phyloP scores from a whole-genome alignment of 1,140 invertebrate genomes.

The Bombus cullumanus region DNA sequence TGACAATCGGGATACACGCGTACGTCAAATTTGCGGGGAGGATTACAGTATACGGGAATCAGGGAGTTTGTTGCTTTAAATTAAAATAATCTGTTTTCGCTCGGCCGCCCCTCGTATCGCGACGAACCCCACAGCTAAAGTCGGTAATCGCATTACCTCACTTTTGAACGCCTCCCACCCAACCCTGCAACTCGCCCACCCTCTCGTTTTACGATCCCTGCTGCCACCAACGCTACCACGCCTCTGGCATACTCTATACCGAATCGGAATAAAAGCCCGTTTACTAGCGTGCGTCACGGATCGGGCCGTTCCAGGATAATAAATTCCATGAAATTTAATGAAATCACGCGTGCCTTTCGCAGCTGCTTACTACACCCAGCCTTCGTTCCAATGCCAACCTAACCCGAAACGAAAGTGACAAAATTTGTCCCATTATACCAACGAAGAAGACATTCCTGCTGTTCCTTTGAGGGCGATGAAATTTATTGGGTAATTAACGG shows the following conservation, averaged over 20 bases:
- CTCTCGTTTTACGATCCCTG: slow-evolving; percentile 1
- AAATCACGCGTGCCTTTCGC: slow-evolving; percentile 25
- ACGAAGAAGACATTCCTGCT: too few relatives aligned
- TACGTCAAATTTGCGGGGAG: slow-evolving; percentile 45
- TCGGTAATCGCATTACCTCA: slow-evolving; percentile 73
- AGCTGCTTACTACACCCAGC: not conserved
- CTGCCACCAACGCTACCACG: too few relatives aligned
- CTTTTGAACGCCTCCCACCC: slow-evolving; percentile 44
- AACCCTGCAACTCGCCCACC: not conserved
- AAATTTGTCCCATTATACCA: not conserved
- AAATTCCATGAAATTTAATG: slow-evolving; percentile 52
- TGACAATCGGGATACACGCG: slow-evolving; percentile 16
- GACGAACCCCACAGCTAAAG: slow-evolving; percentile 59
- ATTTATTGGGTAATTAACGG: not conserved
- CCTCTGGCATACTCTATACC: too few relatives aligned
- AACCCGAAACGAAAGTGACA: not conserved
- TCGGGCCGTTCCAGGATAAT: slow-evolving; percentile 36
- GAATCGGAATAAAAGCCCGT: slow-evolving; percentile 15
- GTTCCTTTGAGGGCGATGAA: not conserved
- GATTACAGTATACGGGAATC: slow-evolving; percentile 56
- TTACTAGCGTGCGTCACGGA: not conserved
- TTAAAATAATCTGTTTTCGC: slow-evolving; percentile 71
- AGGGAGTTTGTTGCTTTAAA: slow-evolving; percentile 70
- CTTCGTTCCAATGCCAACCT: too few relatives aligned
- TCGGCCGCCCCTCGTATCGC: slow-evolving; percentile 51